phyloP scores from a whole-genome alignment of 2,888 invertebrate species.

The Anorthoa munda region DNA sequence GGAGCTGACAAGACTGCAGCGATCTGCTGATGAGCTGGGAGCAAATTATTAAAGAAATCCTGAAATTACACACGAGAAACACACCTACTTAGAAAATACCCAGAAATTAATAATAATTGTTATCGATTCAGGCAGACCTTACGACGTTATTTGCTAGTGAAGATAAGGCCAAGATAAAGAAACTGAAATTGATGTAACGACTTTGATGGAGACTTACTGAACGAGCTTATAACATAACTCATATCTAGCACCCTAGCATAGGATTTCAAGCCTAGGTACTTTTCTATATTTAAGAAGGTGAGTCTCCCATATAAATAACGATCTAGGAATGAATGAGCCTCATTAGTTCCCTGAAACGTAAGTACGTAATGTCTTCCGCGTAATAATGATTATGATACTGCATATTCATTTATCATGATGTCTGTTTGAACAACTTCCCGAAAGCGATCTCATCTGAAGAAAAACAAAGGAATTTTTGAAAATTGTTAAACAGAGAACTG shows the following conservation, averaged over 20 bases:
- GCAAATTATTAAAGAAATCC: background rate
- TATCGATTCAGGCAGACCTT: slow-evolving; percentile 46
- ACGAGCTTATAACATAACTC: background rate
- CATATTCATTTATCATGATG: slow-evolving; percentile 7
- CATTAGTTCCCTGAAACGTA: background rate
- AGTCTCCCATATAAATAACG: background rate
- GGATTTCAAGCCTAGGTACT: background rate
- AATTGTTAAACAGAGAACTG: slow-evolving; percentile 1
- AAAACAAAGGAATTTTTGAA: background rate
- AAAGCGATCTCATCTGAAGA: background rate
- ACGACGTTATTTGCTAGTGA: slow-evolving; percentile 42
- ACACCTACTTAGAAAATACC: slow-evolving; percentile 3
- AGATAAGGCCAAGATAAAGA: slow-evolving; percentile 41
- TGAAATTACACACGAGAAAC: background rate
- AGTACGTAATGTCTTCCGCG: slow-evolving; percentile 16
- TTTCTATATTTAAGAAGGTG: slow-evolving; percentile 1
- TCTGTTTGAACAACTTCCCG: slow-evolving; percentile 12
- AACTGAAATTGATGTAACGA: slow-evolving; percentile 22
- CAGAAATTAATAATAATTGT: slow-evolving; percentile 34
- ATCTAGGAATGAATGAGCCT: background rate
- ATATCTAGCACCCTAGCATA: background rate
- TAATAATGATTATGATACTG: slow-evolving; percentile 13
- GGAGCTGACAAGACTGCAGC: background rate
- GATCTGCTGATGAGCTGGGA: background rate
- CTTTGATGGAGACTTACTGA: slow-evolving; percentile 9